A percentile compares a stretch with the other conserved stretches of the same genome.
Evolutionary conservation across 2,888 invertebrate genomes (phyloP).

Genomic region (Conus canariensis): DNA sequence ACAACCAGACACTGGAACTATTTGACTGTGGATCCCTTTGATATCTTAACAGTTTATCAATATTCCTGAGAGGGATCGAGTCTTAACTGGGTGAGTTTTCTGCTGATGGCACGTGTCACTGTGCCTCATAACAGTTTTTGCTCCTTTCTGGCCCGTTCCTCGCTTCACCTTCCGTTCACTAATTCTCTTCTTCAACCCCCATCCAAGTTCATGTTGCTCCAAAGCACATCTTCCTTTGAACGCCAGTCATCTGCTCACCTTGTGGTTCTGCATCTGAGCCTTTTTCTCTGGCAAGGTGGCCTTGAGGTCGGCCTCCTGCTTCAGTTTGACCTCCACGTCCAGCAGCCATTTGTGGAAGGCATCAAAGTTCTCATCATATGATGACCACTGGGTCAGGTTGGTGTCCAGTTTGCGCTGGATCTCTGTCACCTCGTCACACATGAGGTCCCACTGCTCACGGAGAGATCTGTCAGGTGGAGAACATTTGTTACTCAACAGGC

Average conservation of each 20-base stretch:
- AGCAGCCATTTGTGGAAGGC: conserved; percentile 89
- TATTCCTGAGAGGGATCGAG: no score
- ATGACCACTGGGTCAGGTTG: conserved; percentile 94
- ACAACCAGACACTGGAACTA: no score
- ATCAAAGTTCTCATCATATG: conserved; percentile 92
- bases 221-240: not conserved
- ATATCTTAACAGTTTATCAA: no score
- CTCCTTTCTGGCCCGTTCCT: no score
- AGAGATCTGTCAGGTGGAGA: conserved; percentile 53
- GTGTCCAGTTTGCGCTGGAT: conserved; percentile 90
- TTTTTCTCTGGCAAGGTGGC: conserved; percentile 94
- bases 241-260: conserved; percentile 77
- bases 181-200: not conserved
- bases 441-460: conserved; percentile 80
- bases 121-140: no score
- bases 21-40: no score
- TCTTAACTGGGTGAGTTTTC: no score
- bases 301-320: conserved; percentile 89
- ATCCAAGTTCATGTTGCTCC: no score
- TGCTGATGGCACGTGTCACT: no score
- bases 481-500: not conserved
- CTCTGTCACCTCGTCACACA: conserved; percentile 86
- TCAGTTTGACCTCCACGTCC: conserved; percentile 86
- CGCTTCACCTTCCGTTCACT: not conserved
- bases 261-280: conserved; percentile 90